Base-by-base conservation (phyloP, 2,113 vertebrate genomes). In the Apeltes quadracus region DNA sequence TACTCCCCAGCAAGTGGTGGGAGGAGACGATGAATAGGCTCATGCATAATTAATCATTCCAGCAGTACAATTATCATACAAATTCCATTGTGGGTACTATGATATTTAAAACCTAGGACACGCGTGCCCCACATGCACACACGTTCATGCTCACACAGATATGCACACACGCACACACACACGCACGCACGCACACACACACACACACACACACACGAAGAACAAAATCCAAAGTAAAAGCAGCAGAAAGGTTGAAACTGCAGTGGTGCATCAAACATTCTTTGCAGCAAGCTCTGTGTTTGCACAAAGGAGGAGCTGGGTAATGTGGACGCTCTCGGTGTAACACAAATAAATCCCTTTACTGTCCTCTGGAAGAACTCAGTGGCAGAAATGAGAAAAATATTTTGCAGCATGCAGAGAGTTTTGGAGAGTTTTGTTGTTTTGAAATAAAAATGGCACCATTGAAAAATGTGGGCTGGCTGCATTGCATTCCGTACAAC, bases 41-140 rank as follows among this genome's bases (percentile, higher is more conserved):
- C 75, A 84, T 88, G 81, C 67, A 91, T 90, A 85, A 93, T 93
- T 92, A 86, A 92, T 83, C 69, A 67, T 58, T 81, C 84, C 83
- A 72, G 70, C 62, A 73, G 87, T 80, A 65, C 63, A 72, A 90
- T 86, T 88, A 86, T 84, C 81, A 88, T 66, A 91, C 69, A 83
- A 84, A 89, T 86, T 81, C 76, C 69, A 86, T 63, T 87, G 77
- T 72, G 67, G 62, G 79, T 77, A 83, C 82, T 69, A 38, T 79
- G 61, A 88, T 83, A 78, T 65, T 75, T 67, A 69, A 78, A 82
- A 69, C 39, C 32, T 32, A 59, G 44, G 56, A 71, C 79, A 73
- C 65, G 32, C 14, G n/a, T 56, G 25, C 9, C 29, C n/a, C 63
- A 58, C 43, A 56, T 34, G 22, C 59, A 29, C 53, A 43, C 54